Evolutionary conservation across 2,888 invertebrate species (phyloP), one percentile per base, ranked within the genome.

Genomic region (Tachina lurida): DNA sequence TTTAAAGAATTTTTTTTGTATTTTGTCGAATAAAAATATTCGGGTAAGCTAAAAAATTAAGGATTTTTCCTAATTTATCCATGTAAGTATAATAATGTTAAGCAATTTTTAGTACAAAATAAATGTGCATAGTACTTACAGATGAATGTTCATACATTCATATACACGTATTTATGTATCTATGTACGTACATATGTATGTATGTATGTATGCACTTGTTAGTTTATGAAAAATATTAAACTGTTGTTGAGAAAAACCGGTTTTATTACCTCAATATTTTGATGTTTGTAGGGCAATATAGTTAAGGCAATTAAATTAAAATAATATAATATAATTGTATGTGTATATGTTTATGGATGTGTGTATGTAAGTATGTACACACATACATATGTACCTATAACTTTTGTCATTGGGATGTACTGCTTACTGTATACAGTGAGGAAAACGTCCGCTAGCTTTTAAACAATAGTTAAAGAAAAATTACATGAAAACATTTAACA

Each of bases 251-350:
- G 13, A 31, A 15, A 76, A 83, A 83, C 76, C 65, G 71, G 83
- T 77, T 83, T 77, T 45, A 12, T 56, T 71, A 22, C 12, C 9
- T 52, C 74, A 81, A 63, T 58, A 22, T 70, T 82, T 65, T 65
- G 56, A 62, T 63, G 65, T 71, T 71, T 63, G 45, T 71, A 65
- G 77, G 65, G 65, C 58, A 71, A 31, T 31, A 49, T 56, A 70
- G 22, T n/a, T 58, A 49, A 76, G 52, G 15, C 4, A 41, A 58
- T 39, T 63, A 63, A 63, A 10, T 41, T n/a, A 65, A 73, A 49
- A 41, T 68, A 3, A 31, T 47, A 52, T 54, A 31, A 31, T 70
- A 13, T 8, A 19, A 1, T 9, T 31, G 10, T 54, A 10, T 47
- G 17, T 45, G 7, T 60, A 58, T 17, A 47, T 31, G n/a, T n/a